Percentiles rank a stretch among this genome's conserved stretches.
Evolutionary conservation across 1,140 invertebrate genomes (phyloP).

Genomic region (Cryptotermes secundus): DNA sequence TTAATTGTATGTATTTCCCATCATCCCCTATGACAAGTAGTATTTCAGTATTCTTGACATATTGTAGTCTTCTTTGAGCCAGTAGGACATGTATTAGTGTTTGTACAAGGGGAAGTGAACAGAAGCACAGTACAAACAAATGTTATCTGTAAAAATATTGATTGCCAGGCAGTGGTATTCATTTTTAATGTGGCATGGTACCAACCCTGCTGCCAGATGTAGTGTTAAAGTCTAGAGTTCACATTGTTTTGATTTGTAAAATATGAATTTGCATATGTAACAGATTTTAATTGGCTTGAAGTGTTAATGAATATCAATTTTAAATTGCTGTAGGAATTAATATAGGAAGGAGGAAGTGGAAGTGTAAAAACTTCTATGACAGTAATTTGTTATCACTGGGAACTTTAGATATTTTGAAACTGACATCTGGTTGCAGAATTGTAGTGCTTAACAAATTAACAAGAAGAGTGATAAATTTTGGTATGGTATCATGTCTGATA

Average conservation of each 20-base stretch:
- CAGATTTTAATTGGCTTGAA: not conserved
- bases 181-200: slow-evolving; percentile 24
- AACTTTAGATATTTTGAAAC: not conserved
- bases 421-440: slow-evolving; percentile 17
- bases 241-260: slow-evolving; percentile 24
- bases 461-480: slow-evolving; percentile 21
- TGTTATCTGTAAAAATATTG: slow-evolving; percentile 25
- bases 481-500: slow-evolving; percentile 19
- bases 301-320: not conserved
- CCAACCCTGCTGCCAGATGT: slow-evolving; percentile 31
- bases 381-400: not conserved
- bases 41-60: slow-evolving; percentile 26
- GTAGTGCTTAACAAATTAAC: slow-evolving; percentile 25
- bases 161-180: slow-evolving; percentile 1
- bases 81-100: slow-evolving; percentile 21
- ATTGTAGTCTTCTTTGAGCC: slow-evolving; percentile 24
- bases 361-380: not conserved
- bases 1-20: slow-evolving; percentile 26
- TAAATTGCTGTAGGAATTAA: not conserved
- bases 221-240: slow-evolving; percentile 23
- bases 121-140: slow-evolving; percentile 28
- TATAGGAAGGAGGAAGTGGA: not conserved
- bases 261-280: not conserved
- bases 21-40: not conserved
- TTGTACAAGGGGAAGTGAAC: slow-evolving; percentile 7